Percentiles rank a stretch among this genome's conserved stretches.
Evolutionary conservation across 2,888 invertebrate genomes (phyloP).

Genomic region (Clistopyga incitator): DNA sequence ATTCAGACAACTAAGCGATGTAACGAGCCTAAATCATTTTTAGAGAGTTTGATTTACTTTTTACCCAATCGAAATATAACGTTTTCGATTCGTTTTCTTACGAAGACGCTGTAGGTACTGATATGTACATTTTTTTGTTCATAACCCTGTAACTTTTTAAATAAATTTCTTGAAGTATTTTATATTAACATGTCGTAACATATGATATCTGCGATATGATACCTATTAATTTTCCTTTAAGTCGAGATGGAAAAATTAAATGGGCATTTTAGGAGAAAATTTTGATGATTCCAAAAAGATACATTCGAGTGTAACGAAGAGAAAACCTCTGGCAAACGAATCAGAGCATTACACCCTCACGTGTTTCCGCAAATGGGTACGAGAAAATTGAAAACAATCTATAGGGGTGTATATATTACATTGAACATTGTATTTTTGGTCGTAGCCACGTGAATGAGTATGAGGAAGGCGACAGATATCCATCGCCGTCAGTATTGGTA

Average conservation of each 20-base stretch:
- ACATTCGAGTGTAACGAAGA: constrained; percentile 51
- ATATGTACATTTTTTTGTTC: too few relatives aligned
- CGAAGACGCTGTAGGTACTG: too few relatives aligned
- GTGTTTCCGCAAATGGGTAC: constrained; percentile 37
- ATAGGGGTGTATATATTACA: constrained; percentile 18
- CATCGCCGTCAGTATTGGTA: constrained; percentile 49
- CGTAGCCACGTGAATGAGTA: constrained; percentile 1
- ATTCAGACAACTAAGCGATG: too few relatives aligned
- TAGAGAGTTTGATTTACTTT: too few relatives aligned
- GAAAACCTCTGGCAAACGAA: constrained; percentile 32
- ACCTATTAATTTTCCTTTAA: too few relatives aligned
- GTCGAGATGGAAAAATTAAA: neutral
- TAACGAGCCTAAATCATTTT: too few relatives aligned
- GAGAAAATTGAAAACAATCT: constrained; percentile 52
- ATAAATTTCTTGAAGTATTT: too few relatives aligned
- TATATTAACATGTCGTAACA: too few relatives aligned
- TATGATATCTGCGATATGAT: too few relatives aligned
- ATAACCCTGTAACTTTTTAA: too few relatives aligned
- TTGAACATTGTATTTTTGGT: constrained; percentile 25
- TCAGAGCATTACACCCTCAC: constrained; percentile 36
- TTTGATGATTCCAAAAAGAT: constrained; percentile 27
- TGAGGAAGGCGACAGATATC: constrained; percentile 26
- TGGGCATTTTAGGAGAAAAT: neutral
- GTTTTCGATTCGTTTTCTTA: too few relatives aligned
- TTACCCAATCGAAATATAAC: too few relatives aligned